Evolutionary conservation across 2,797 vertebrate genomes (phyloP), one percentile per base, ranked within the genome.

Genomic region (Pagetopsis macropterus): DNA sequence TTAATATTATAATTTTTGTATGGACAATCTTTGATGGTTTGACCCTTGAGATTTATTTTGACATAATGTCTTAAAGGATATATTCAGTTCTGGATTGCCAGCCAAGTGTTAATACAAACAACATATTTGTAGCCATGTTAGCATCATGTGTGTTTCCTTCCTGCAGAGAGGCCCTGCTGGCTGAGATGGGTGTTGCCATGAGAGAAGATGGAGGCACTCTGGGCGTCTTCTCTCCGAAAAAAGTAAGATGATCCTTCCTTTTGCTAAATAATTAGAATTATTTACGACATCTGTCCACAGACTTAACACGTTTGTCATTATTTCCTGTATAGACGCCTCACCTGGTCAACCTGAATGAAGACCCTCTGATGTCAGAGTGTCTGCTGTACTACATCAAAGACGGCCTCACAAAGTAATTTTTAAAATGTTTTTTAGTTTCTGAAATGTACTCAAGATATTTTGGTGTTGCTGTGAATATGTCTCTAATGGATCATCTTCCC

Each of bases 111-210:
- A 71, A 27, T 15, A 10, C 21, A 27, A 11, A 10, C 21, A 33
- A 9, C 6, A 9, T 65, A 21, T 50, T 31, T 43, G 17, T 33
- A 5, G n/a, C 27, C 9, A 12, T 23, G 12, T 9, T 43, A 49
- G 3, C 31, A 23, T 2, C n/a, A 16, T 16, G 2, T 68, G 45
- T 37, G 45, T 14, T 12, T 70, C n/a, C 16, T 46, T 6, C 27
- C 58, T 85, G 16, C 82, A 99, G 98, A 91, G 98, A 99, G 88
- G 98, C 98, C 0, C 92, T 99, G 88, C 93, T 99, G 85, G 98
- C 98, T 0, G 98, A 99, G 93, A 99, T 99, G 98, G 98, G 98
- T 0, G 98, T 99, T 64, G 98, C 98, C 83, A 99, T 99, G 96
- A 94, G 98, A 80, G 98, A 99, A 86, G 98, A 99, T 11, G 98